Evolutionary conservation across 2,888 invertebrate species (phyloP).

Genomic region (Thumatha senex): DNA sequence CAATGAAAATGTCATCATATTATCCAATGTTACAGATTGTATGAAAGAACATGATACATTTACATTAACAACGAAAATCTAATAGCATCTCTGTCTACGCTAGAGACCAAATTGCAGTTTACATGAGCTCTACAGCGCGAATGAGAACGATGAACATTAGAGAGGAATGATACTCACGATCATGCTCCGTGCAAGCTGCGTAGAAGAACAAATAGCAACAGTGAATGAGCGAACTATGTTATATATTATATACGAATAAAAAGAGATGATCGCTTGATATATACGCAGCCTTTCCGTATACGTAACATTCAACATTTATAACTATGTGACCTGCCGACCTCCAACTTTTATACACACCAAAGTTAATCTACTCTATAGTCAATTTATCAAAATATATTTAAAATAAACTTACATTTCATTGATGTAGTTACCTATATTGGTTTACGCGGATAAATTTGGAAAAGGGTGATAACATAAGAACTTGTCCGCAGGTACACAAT

Average conservation of each 20-base stretch:
- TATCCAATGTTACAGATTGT: no score
- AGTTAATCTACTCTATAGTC: not conserved
- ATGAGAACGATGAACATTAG: conserved; percentile 43
- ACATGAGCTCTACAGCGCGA: conserved; percentile 29
- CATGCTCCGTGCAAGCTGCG: conserved; percentile 95
- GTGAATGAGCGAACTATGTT: conserved; percentile 78
- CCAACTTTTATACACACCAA: conserved; percentile 14
- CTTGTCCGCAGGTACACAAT: conserved; percentile 40
- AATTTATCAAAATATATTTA: not conserved
- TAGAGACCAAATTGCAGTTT: not conserved
- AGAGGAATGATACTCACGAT: conserved; percentile 89
- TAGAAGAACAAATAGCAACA: conserved; percentile 86
- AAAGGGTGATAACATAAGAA: conserved; percentile 19
- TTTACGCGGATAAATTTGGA: conserved; percentile 28
- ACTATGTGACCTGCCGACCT: conserved; percentile 32
- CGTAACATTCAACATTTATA: conserved; percentile 38
- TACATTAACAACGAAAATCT: no score
- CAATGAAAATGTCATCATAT: conserved; percentile 77
- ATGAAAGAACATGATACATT: no score
- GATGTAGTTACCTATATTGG: conserved; percentile 8
- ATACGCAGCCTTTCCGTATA: conserved; percentile 28
- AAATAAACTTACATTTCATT: not conserved
- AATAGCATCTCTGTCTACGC: conserved; percentile 48
- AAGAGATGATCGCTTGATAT: conserved; percentile 45
- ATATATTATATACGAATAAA: conserved; percentile 37